These are phyloP conservation scores for Papilio glaucus DNA, from an alignment of 1,140 invertebrate genomes.

Conservation along the genomic window DNA sequence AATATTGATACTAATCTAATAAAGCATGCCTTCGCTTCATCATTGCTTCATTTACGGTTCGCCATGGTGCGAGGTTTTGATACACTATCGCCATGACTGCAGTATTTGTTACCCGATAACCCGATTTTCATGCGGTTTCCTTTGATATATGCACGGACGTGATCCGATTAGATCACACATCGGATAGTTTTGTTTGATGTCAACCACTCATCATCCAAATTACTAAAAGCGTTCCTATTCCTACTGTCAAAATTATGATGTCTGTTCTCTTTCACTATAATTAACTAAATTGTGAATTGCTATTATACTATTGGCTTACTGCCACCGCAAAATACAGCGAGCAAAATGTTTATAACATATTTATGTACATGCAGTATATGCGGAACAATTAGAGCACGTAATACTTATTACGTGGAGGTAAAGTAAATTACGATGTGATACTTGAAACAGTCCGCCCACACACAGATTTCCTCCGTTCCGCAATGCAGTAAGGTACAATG, in stretches of 20 bases:
- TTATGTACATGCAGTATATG: too few relatives aligned
- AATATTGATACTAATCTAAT: neutral
- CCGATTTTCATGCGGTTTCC: slow-evolving; percentile 1
- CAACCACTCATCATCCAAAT: neutral
- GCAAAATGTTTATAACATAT: too few relatives aligned
- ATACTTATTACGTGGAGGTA: neutral
- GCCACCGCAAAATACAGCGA: too few relatives aligned
- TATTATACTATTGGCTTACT: too few relatives aligned
- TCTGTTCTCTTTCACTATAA: neutral
- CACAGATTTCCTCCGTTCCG: slow-evolving; percentile 27
- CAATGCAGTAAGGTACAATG: slow-evolving; percentile 32
- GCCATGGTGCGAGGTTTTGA: neutral
- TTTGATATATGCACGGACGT: neutral
- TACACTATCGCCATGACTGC: neutral
- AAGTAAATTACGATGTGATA: slow-evolving; percentile 3
- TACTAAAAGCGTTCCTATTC: neutral
- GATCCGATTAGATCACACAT: neutral
- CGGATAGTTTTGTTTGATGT: neutral
- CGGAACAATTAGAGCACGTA: neutral
- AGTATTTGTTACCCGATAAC: neutral
- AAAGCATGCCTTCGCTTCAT: neutral
- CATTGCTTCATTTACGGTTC: neutral
- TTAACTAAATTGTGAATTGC: neutral
- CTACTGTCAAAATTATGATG: neutral
- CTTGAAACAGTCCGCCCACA: slow-evolving; percentile 27